Evolutionary conservation across 2,888 invertebrate genomes (phyloP).

Genomic region (Tuta absoluta): DNA sequence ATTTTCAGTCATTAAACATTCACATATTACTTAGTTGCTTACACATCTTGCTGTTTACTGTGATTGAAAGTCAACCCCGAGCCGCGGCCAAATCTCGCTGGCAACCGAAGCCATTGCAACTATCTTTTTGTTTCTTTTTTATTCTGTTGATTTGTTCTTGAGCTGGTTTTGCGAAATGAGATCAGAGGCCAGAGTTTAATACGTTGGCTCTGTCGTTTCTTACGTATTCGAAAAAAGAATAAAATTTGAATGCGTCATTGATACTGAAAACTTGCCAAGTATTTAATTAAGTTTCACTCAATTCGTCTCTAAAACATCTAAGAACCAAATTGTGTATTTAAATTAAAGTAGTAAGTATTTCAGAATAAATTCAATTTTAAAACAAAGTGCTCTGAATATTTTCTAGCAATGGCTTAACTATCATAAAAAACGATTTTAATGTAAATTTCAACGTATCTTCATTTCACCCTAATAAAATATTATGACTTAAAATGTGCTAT

Average conservation of each 20-base stretch:
- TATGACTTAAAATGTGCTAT: no score
- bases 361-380: no score
- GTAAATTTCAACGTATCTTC: background rate
- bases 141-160: constrained; percentile 23
- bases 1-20: no score
- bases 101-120: constrained; percentile 13
- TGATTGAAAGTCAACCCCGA: background rate
- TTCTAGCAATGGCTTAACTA: background rate
- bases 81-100: constrained; percentile 24
- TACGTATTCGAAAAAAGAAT: background rate
- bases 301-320: background rate
- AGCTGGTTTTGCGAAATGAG: constrained; percentile 22
- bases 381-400: no score
- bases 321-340: background rate
- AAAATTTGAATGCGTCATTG: background rate
- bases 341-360: background rate
- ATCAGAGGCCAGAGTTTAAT: constrained; percentile 22
- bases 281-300: background rate
- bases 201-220: constrained; percentile 4
- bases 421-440: background rate
- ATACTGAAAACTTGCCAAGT: constrained; percentile 4
- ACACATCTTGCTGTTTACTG: background rate
- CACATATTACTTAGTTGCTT: no score
- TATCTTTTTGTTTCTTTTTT: constrained; percentile 21
- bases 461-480: no score